Evolutionary conservation across 2,797 vertebrate species (phyloP).

Genomic region (Chelmon rostratus): DNA sequence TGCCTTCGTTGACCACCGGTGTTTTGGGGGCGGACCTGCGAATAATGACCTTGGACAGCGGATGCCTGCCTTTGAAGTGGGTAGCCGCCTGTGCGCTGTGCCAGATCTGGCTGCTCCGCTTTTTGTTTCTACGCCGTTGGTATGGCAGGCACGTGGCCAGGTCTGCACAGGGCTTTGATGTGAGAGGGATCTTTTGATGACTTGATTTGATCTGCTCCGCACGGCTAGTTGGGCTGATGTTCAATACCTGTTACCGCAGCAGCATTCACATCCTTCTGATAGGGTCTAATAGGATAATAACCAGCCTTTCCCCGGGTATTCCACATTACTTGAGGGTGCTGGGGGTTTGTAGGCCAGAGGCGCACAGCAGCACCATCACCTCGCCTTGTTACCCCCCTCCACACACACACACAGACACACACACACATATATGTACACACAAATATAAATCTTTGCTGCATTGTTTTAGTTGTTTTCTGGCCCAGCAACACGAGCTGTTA

Average conservation of each 20-base stretch:
- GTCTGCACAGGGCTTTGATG: constrained; percentile 65
- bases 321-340: constrained; percentile 23
- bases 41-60: constrained; percentile 70
- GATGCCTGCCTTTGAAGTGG: constrained; percentile 76
- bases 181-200: constrained; percentile 79
- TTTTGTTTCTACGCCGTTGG: constrained; percentile 54
- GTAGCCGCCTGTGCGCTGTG: constrained; percentile 38
- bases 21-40: constrained; percentile 34
- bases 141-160: constrained; percentile 67
- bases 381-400: constrained; percentile 47
- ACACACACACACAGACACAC: no score
- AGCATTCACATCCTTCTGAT: constrained; percentile 61
- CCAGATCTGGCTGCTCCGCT: constrained; percentile 33
- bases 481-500: constrained; percentile 44
- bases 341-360: constrained; percentile 31
- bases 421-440: no score
- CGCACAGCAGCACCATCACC: constrained; percentile 9
- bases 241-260: constrained; percentile 64
- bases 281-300: constrained; percentile 63
- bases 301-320: constrained; percentile 22
- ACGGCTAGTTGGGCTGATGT: constrained; percentile 61
- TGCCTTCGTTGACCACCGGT: constrained; percentile 51
- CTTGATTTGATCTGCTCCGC: constrained; percentile 79
- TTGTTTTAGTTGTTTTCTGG: constrained; percentile 59
- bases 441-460: constrained; percentile 61